Percentiles rank a stretch among this genome's conserved stretches.
phyloP scores from a whole-genome alignment of 2,113 vertebrate species.

The Eolophus roseicapilla region DNA sequence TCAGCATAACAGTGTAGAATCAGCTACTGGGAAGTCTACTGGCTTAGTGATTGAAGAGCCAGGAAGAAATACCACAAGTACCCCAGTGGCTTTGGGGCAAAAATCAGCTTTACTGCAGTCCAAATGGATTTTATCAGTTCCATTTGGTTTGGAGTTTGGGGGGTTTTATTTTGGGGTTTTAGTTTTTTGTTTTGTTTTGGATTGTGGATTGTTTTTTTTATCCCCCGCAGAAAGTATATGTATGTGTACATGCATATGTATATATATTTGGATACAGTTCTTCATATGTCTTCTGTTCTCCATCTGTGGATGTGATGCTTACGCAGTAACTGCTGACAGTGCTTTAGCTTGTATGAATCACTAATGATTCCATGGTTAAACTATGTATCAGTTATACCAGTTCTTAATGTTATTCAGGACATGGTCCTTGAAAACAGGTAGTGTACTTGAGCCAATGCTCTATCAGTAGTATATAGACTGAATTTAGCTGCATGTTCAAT shows the following conservation, averaged over 20 bases:
- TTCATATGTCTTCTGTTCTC: background rate
- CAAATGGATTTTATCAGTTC: no score
- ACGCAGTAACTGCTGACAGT: background rate
- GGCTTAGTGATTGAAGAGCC: no score
- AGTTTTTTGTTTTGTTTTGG: background rate
- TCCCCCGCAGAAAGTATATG: fast-evolving
- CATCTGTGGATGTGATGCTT: background rate
- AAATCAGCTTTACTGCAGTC: no score
- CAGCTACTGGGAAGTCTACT: no score
- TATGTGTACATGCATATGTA: background rate
- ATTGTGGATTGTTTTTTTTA: background rate
- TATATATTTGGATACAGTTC: background rate
- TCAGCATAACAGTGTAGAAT: background rate
- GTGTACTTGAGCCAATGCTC: background rate
- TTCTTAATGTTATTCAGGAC: background rate
- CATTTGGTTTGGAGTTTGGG: no score
- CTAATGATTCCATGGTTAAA: background rate
- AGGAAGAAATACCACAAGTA: no score
- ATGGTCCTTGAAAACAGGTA: background rate
- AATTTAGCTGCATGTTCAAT: background rate
- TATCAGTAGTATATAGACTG: background rate
- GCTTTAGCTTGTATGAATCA: background rate
- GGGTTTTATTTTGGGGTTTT: background rate
- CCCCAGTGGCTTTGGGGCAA: no score
- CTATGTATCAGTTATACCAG: background rate